Percentiles rank a stretch among this genome's conserved stretches.
Conservation (phyloP, 2,113 vertebrate genomes). For the Potamarius usumacintae region DNA sequence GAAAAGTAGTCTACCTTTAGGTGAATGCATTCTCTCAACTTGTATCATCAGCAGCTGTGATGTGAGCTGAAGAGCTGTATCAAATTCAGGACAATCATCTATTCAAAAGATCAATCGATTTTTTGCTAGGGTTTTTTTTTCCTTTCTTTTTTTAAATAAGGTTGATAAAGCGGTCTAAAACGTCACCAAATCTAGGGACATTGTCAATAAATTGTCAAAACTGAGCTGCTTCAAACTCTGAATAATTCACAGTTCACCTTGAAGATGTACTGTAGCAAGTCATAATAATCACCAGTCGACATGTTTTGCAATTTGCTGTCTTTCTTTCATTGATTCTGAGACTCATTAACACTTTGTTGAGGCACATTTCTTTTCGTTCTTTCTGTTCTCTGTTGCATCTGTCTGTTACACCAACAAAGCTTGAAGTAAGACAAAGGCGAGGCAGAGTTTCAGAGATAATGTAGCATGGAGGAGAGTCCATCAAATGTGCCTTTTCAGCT, state of each 20-base stretch:
- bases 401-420: not conserved
- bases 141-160: not conserved
- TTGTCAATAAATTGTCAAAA: not conserved
- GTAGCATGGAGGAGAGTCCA: slow-evolving; percentile 49
- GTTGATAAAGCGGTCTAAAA: not conserved
- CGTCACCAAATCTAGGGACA: not conserved
- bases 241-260: not conserved
- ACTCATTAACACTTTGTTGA: not conserved
- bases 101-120: no score
- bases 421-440: slow-evolving; percentile 44
- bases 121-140: not conserved
- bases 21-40: not conserved
- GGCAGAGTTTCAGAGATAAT: slow-evolving; percentile 47
- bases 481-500: slow-evolving; percentile 56
- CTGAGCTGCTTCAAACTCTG: not conserved
- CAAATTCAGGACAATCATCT: not conserved
- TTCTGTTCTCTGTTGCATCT: not conserved
- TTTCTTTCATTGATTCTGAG: not conserved
- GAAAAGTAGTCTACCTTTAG: no score
- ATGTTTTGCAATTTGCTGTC: not conserved
- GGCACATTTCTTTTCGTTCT: not conserved
- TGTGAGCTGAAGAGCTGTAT: not conserved
- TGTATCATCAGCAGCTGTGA: not conserved
- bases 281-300: not conserved
- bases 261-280: not conserved